Evolutionary conservation across 2,113 vertebrate genomes (phyloP), one percentile per base, ranked within the genome.

Genomic region (Pipra filicauda): DNA sequence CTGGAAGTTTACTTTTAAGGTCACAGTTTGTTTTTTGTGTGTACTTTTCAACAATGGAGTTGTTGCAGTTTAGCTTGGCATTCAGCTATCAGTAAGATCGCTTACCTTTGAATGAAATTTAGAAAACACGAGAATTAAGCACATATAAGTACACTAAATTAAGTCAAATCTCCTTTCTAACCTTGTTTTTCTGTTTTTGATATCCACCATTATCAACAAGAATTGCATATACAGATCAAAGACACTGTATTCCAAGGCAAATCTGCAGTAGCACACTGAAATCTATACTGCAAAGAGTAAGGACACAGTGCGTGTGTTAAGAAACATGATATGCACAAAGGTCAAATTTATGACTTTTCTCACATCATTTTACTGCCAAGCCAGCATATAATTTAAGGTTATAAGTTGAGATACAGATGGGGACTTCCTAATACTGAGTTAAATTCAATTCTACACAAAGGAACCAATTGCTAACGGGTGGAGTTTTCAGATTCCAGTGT

Each of bases 1-100:
- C 88, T 93, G 88, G 78, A 92, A 97, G 96, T 85, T 95, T 93
- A 95, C 94, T 96, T 96, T 96, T 93, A 93, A 85, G 71, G 91
- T 91, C 80, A 91, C 91, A 95, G 94, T 91, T 96, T 95, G 91
- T 31, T 86, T 96, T 92, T 80, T 65, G 85, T 95, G 88, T 96
- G 93, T 96, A 93, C 90, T 96, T 96, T 96, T 86, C 92, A 96
- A 96, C 96, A 94, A 93, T 84, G 57, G 92, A 93, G 72, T 58
- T 88, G 85, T 46, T 97, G 76, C 85, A 95, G 92, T 94, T 94
- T 75, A 91, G 76, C 77, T 93, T 97, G 92, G 91, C 95, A 92
- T 91, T 81, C 88, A 77, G 28, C 88, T 94, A 96, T 93, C 92
- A 94, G 85, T 59, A 77, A 35, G 61, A 96, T 88, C 76, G 6